Conservation (phyloP, 2,797 vertebrate genomes). For the Ctenopoma kingsleyae region DNA sequence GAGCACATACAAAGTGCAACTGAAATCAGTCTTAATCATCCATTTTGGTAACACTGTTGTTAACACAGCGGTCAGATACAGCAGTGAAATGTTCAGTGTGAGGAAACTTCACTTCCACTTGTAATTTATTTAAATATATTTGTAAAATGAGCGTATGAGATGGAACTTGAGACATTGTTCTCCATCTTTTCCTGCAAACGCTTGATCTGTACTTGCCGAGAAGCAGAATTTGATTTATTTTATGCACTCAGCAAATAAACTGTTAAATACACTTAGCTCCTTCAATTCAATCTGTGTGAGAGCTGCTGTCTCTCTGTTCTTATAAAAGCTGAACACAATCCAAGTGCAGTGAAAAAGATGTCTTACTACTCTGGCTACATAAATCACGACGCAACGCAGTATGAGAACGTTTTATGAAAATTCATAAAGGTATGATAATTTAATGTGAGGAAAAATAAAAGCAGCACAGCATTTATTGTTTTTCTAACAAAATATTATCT, state of each 20-base stretch:
- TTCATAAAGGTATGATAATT: slow-evolving; percentile 33
- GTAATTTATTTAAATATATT: slow-evolving; percentile 22
- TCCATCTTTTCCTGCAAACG: slow-evolving; percentile 47
- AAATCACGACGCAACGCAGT: slow-evolving; percentile 52
- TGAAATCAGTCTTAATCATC: no score
- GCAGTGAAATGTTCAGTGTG: no score
- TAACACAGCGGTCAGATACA: no score
- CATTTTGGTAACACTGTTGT: no score
- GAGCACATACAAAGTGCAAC: neutral
- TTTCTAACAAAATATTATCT: neutral
- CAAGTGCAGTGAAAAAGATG: slow-evolving; percentile 68
- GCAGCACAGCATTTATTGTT: no score
- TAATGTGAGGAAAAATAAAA: neutral
- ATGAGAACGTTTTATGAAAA: slow-evolving; percentile 29
- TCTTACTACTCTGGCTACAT: slow-evolving; percentile 58
- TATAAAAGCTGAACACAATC: slow-evolving; percentile 61
- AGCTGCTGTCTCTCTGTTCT: slow-evolving; percentile 68
- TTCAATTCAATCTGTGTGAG: slow-evolving; percentile 79
- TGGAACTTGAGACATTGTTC: slow-evolving; percentile 18
- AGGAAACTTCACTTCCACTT: no score
- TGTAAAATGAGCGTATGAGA: slow-evolving; percentile 4
- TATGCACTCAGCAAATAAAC: slow-evolving; percentile 75
- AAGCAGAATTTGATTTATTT: slow-evolving; percentile 71
- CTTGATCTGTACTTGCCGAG: slow-evolving; percentile 34
- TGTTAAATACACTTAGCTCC: slow-evolving; percentile 74